Percentiles rank a stretch among this genome's conserved stretches.
phyloP scores from a whole-genome alignment of 2,888 invertebrate genomes.

The Cetonia aurata region DNA sequence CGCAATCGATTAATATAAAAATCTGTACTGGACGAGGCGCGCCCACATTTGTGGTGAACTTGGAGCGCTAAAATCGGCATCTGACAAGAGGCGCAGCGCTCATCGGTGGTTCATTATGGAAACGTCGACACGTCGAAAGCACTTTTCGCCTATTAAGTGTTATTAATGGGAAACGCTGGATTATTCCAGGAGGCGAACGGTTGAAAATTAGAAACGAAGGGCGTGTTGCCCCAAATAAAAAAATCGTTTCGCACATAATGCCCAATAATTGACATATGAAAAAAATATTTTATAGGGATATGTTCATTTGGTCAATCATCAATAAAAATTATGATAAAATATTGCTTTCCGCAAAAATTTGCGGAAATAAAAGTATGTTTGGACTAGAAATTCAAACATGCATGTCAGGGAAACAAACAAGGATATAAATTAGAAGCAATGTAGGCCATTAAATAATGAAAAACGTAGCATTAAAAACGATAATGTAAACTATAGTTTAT shows the following conservation, averaged over 20 bases:
- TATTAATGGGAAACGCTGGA: conserved; percentile 22
- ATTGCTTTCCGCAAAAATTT: not conserved
- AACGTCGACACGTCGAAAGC: not conserved
- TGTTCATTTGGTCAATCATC: not conserved
- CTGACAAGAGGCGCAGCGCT: not conserved
- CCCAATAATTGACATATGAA: not conserved
- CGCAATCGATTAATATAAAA: conserved; percentile 4
- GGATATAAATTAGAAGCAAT: not conserved
- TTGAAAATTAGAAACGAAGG: not conserved
- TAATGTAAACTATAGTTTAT: no score
- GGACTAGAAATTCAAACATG: not conserved
- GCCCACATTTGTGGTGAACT: not conserved
- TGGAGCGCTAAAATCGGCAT: not conserved
- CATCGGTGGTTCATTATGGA: conserved; percentile 1
- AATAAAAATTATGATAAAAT: not conserved
- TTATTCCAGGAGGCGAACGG: conserved; percentile 4
- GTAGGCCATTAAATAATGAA: not conserved
- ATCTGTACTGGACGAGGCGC: not conserved
- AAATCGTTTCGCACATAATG: not conserved
- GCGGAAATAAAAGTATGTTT: not conserved
- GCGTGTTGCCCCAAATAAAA: not conserved
- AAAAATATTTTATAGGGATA: not conserved
- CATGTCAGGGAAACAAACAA: not conserved
- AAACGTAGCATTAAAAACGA: no score
- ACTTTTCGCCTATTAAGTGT: conserved; percentile 30